These are phyloP conservation scores for Gryllus longicercus DNA, from an alignment of 2,888 invertebrate genomes.

Conservation along the genomic window DNA sequence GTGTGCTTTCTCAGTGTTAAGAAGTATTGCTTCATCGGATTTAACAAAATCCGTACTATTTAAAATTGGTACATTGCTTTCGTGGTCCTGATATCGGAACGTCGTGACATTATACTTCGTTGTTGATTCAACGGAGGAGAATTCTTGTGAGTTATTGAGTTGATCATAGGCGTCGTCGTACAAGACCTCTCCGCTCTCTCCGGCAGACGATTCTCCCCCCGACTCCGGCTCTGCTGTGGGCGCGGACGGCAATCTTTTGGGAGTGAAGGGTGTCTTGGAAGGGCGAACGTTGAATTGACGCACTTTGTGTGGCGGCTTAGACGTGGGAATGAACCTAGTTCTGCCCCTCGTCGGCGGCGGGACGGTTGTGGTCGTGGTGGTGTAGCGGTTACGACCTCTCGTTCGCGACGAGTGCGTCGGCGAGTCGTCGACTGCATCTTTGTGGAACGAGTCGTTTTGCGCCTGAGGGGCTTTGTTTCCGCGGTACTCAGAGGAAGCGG, in stretches of 20 bases:
- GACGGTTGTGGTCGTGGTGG: constrained; percentile 40
- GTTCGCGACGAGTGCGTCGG: constrained; percentile 22
- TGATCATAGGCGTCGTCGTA: neutral
- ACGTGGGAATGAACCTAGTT: constrained; percentile 41
- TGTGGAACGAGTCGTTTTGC: constrained; percentile 26
- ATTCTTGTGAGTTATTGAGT: neutral
- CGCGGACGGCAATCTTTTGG: constrained; percentile 30
- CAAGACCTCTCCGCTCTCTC: neutral
- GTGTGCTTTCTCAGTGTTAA: too few relatives aligned
- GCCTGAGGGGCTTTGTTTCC: constrained; percentile 27
- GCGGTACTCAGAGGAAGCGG: neutral
- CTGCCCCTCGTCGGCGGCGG: constrained; percentile 42
- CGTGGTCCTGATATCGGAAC: neutral
- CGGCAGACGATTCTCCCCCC: neutral
- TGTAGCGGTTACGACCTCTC: constrained; percentile 18
- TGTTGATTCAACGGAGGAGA: neutral
- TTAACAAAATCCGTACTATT: neutral
- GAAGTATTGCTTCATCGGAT: too few relatives aligned
- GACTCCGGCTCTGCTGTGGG: constrained; percentile 35
- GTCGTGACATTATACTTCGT: neutral
- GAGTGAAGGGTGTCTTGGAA: constrained; percentile 40
- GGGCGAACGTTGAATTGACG: constrained; percentile 40
- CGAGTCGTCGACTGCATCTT: neutral
- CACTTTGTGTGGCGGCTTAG: constrained; percentile 40
- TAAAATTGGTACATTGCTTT: neutral